A percentile compares a stretch with the other conserved stretches of the same genome.
These are phyloP conservation scores for Diceros bicornis DNA, from an alignment of 2,797 vertebrate genomes.

Conservation along the genomic window DNA sequence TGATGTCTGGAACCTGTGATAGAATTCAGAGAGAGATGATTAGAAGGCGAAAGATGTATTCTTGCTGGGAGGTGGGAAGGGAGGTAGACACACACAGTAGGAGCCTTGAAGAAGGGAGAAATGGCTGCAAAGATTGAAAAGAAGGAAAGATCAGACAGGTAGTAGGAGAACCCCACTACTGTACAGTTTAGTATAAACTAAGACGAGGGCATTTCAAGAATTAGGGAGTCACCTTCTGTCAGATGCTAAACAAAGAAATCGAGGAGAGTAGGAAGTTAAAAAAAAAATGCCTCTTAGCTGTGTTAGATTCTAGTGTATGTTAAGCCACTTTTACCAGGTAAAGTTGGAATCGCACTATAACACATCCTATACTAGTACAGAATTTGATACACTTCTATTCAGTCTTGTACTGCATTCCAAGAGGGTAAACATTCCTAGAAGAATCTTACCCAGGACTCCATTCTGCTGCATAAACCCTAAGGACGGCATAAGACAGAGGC, in stretches of 20 bases:
- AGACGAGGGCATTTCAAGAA: slow-evolving; percentile 19
- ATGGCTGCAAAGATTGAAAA: slow-evolving; percentile 4
- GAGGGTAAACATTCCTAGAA: background rate
- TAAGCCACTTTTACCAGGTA: background rate
- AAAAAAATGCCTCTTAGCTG: background rate
- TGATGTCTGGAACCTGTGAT: slow-evolving; percentile 20
- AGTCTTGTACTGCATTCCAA: background rate
- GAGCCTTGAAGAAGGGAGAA: background rate
- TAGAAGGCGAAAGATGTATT: slow-evolving; percentile 4
- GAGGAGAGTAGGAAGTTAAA: slow-evolving; percentile 26
- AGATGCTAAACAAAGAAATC: slow-evolving; percentile 51
- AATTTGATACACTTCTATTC: slow-evolving; percentile 8
- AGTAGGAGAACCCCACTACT: background rate
- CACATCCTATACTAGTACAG: background rate
- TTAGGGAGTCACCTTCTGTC: background rate
- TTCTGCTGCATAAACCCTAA: background rate
- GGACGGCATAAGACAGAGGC: background rate
- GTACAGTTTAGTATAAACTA: background rate
- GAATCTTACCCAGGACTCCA: background rate
- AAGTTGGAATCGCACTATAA: slow-evolving; percentile 57
- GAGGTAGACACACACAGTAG: background rate
- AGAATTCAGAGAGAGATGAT: slow-evolving; percentile 58
- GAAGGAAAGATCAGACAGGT: slow-evolving; percentile 1
- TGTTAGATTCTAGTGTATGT: slow-evolving; percentile 46
- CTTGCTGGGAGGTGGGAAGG: background rate